These are phyloP conservation scores for Eudasyphora cyanicolor DNA, from an alignment of 2,888 invertebrate genomes.

Conservation along the genomic window DNA sequence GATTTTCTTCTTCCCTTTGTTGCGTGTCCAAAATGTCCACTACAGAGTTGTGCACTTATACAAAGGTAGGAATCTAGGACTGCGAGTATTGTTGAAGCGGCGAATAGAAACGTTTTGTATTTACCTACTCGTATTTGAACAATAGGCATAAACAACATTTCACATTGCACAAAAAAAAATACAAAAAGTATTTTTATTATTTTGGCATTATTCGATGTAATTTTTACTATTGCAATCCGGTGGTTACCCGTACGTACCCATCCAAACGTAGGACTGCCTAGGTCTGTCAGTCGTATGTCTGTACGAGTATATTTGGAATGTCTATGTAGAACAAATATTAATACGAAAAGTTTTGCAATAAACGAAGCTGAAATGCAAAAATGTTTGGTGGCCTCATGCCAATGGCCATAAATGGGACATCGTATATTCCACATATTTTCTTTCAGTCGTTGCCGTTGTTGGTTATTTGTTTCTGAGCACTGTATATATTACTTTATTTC, in stretches of 20 bases:
- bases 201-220: slow-evolving; percentile 45
- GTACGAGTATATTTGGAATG: not conserved
- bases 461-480: not conserved
- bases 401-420: slow-evolving; percentile 61
- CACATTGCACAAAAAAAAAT: slow-evolving; percentile 44
- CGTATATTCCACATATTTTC: slow-evolving; percentile 31
- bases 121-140: not conserved
- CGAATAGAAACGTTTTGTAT: not conserved
- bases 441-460: not conserved
- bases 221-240: not conserved
- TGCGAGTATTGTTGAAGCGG: not conserved
- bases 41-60: not conserved
- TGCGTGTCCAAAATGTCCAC: not conserved
- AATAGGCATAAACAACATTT: slow-evolving; percentile 10
- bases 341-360: slow-evolving; percentile 68
- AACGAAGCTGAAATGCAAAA: slow-evolving; percentile 67
- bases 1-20: slow-evolving; percentile 9
- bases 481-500: slow-evolving; percentile 21
- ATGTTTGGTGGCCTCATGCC: slow-evolving; percentile 61
- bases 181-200: slow-evolving; percentile 46
- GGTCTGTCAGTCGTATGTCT: not conserved
- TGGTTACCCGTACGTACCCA: no score
- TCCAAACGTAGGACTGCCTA: no score
- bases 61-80: not conserved
- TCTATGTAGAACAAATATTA: slow-evolving; percentile 55